Conservation (phyloP, 2,113 vertebrate species). For the Marmota monax region DNA sequence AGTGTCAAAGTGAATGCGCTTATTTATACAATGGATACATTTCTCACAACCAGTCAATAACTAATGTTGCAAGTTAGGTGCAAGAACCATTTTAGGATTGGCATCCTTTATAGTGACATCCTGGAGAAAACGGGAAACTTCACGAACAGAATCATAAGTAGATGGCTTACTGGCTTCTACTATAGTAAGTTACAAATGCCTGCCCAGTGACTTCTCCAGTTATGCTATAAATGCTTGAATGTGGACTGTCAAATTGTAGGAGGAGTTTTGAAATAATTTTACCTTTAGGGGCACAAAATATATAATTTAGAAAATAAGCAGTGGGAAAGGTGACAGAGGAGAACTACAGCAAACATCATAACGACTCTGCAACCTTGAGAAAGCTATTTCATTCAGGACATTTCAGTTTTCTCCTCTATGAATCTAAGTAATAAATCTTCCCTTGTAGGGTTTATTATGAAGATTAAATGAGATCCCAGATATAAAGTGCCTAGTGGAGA, state of each 20-base stretch:
- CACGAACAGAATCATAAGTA: not conserved
- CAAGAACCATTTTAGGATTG: conserved; percentile 12
- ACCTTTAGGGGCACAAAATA: not conserved
- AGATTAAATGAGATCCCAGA: not conserved
- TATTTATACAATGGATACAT: not conserved
- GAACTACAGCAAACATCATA: not conserved
- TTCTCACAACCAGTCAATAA: conserved; percentile 46
- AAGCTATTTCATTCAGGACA: not conserved
- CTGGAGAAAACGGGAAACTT: conserved; percentile 23
- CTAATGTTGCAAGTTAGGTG: conserved; percentile 42
- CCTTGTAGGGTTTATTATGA: not conserved
- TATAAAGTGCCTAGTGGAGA: not conserved
- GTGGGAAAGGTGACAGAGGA: not conserved
- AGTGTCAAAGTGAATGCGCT: conserved; percentile 28
- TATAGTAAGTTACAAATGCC: not conserved
- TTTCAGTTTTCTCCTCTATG: not conserved
- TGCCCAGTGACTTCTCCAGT: conserved; percentile 42
- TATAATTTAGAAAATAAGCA: conserved; percentile 16
- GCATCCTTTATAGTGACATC: conserved; percentile 45
- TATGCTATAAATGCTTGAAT: conserved; percentile 58
- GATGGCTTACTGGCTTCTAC: conserved; percentile 17
- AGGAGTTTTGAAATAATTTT: conserved; percentile 9
- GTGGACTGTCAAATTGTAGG: conserved; percentile 4
- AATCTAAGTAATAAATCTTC: not conserved
- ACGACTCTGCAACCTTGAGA: not conserved